Base-by-base conservation (phyloP, 2,888 invertebrate species). In the Neoascia interrupta region DNA sequence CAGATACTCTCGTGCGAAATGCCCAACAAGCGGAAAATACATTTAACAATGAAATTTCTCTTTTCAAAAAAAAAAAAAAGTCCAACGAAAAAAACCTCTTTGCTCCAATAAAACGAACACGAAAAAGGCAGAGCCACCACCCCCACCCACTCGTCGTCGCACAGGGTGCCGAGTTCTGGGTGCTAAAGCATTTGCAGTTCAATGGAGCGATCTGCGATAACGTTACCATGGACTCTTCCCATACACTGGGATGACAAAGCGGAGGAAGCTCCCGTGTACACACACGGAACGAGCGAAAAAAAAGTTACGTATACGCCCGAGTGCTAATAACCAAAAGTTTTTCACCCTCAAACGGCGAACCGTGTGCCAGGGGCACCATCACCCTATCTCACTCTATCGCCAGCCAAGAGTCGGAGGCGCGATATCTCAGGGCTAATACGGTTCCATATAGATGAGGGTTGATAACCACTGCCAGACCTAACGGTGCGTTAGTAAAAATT, bases 201-300 rank as follows among this genome's bases (percentile, higher is more conserved):
- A 69, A 63, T 53, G 75, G 31, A 70, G 75, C 70, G 76, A 76
- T 76, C 76, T 49, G 39, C 34, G 76, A 76, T 76, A 76, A 60
- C 70, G 64, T 70, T 66, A 41, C 37, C 70, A 70, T 64, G 53
- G 76, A 66, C 47, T 54, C 34, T 45, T 47, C 31, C 37, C 31
- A 43, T 6, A 26, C 31, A 10, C 8, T n/a, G 26, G 26, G 8
- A 26, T 10, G 37, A 21, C 1, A 15, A 56, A 18, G 51, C 23
- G 10, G 15, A 11, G 31, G n/a, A n/a, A n/a, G n/a, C n/a, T n/a
- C n/a, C n/a, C n/a, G n/a, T n/a, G n/a, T n/a, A n/a, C n/a, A n/a
- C n/a, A n/a, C n/a, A n/a, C n/a, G n/a, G 34, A 54, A 47, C 8
- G 45, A 58, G 23, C 43, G 43, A 41, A 43, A 18, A 21, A 51